Base-by-base conservation (phyloP, 2,888 invertebrate genomes). In the Nymphalis urticae region DNA sequence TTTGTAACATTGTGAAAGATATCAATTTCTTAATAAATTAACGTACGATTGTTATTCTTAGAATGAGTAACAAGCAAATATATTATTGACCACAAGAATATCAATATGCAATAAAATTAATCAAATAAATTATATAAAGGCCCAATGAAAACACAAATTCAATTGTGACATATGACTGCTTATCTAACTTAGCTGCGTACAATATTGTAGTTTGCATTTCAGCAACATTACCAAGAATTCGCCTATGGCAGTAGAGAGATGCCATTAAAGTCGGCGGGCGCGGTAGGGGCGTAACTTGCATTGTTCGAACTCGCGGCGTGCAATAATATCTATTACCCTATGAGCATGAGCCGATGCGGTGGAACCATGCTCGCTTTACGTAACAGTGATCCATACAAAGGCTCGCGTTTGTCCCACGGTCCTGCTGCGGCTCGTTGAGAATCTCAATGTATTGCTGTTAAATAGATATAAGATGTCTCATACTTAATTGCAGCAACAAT, bases 211-310 rank as follows among this genome's bases (percentile, higher is more conserved):
- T 51, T 56, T 65, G 61, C 68, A 70, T 72, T 70, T 70, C 61
- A 72, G 72, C 53, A 58, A 66, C 60, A 70, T 53, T 66, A 72
- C 61, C 66, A 66, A 70, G 73, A 71, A 74, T 74, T 73, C 61
- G 74, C 73, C 74, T 73, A 81, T 80, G 81, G 80, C 75, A 75
- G 82, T 79, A 72, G 71, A 73, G 73, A 75, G 78, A 76, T 75
- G 74, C 71, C 73, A 74, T 75, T 75, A 73, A 68, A 73, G 72
- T 70, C 70, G 71, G 73, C 75, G 76, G 78, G 76, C 75, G 75
- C 69, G 75, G 79, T 74, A 71, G 73, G 77, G 79, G 78, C 77
- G 79, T 78, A 64, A 69, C 72, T 58, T 67, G 74, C 77, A 80
- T 81, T 81, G 80, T 82, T 79, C 77, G 75, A 72, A 73, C 68